These are phyloP conservation scores for Gryllus longicercus DNA, from an alignment of 2,888 invertebrate species.

Conservation along the genomic window DNA sequence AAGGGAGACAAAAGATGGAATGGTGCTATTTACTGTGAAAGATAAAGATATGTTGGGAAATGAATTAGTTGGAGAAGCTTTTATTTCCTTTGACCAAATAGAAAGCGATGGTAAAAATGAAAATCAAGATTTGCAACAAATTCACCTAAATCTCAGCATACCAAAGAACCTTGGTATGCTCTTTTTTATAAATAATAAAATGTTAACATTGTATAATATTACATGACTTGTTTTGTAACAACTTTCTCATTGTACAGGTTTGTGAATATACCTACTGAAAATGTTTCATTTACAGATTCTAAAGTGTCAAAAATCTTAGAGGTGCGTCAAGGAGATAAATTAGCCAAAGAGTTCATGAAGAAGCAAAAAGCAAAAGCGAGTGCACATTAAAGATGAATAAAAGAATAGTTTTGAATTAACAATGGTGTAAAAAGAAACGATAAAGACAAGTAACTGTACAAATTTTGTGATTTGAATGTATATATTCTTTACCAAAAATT, in stretches of 20 bases:
- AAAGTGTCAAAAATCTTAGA: constrained; percentile 75
- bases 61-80: constrained; percentile 93
- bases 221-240: too few species aligned
- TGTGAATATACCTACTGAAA: too few species aligned
- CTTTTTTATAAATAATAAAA: not conserved
- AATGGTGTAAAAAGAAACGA: too few species aligned
- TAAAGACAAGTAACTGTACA: too few species aligned
- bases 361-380: constrained; percentile 62
- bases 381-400: not conserved
- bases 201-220: not conserved
- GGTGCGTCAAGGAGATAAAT: constrained; percentile 79
- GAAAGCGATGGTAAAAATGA: constrained; percentile 59
- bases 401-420: too few species aligned
- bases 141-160: constrained; percentile 66
- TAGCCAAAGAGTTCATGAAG: constrained; percentile 84
- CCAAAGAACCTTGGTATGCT: constrained; percentile 62
- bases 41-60: constrained; percentile 94
- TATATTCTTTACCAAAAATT: too few species aligned
- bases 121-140: constrained; percentile 62
- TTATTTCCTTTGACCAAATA: constrained; percentile 75
- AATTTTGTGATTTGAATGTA: too few species aligned
- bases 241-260: too few species aligned
- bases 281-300: constrained; percentile 52
- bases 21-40: constrained; percentile 86
- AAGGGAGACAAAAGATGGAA: constrained; percentile 61